Evolutionary conservation across 2,888 invertebrate species (phyloP), one percentile per base, ranked within the genome.

Genomic region (Ellobium chinense): DNA sequence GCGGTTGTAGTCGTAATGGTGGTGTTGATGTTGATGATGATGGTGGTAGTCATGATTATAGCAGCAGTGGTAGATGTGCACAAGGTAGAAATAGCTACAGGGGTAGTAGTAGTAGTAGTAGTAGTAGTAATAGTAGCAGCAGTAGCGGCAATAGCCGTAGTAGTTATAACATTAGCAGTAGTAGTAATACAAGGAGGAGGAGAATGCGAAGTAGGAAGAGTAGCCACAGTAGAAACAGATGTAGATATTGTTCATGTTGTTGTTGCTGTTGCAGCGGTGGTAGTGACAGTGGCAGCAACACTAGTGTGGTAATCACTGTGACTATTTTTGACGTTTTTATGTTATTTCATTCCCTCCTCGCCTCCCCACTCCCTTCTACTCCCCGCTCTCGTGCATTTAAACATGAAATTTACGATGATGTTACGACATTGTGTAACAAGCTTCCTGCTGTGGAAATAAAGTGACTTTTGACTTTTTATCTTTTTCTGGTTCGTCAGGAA

Each of bases 101-200:
- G n/a, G n/a, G n/a, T n/a, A n/a, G n/a, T n/a, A n/a, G n/a, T n/a
- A n/a, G n/a, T n/a, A n/a, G n/a, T n/a, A 29, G 29, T 65, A 29
- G 65, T 65, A 65, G 65, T 65, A 65, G 65, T 65, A 65, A 31
- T 65, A 65, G 65, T 65, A 27, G 65, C 29, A 65, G 65, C 29
- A 65, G 29, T 29, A 65, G 65, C 29, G 5, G 65, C 29, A 65
- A 31, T 65, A 65, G 65, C 29, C n/a, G 65, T 65, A 65, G 65
- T 65, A 65, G 29, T 29, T 27, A 31, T 65, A 65, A 27, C 27
- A 34, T 24, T 31, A 31, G 34, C 29, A 31, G 34, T 31, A 65
- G 29, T 65, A 65, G 65, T 65, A 65, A 9, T 27, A 65, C 27
- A 27, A 65, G 34, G 14, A 27, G 62, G n/a, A 9, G 24, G n/a